These are phyloP conservation scores for Caretta caretta DNA, from an alignment of 2,113 vertebrate species.

Conservation along the genomic window DNA sequence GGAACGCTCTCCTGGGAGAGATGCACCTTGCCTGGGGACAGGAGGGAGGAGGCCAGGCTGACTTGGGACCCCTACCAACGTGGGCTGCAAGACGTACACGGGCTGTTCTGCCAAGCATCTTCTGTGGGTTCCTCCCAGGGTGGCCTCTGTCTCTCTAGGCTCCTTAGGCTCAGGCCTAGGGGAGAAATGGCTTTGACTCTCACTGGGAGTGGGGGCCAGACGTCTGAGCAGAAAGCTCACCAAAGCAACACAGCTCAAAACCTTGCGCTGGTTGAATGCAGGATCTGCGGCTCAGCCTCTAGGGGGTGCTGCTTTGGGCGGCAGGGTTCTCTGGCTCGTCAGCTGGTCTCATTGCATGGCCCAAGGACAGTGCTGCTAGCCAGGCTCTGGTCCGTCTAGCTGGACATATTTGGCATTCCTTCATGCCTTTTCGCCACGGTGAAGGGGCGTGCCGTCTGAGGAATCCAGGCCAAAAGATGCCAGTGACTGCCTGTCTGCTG, in stretches of 20 bases:
- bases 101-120: not conserved
- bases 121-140: not conserved
- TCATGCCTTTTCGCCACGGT: not conserved
- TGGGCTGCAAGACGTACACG: not conserved
- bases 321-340: not conserved
- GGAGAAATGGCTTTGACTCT: not conserved
- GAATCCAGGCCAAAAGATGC: not conserved
- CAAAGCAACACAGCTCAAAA: not conserved
- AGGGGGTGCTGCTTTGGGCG: not conserved
- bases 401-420: not conserved
- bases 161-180: not conserved
- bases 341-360: too few relatives aligned
- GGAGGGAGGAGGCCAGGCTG: not conserved
- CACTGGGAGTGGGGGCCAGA: not conserved
- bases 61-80: not conserved
- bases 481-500: not conserved
- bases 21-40: not conserved
- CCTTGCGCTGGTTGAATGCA: too few relatives aligned
- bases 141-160: not conserved
- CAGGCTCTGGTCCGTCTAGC: too few relatives aligned
- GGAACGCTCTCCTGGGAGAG: not conserved
- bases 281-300: not conserved
- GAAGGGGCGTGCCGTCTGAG: not conserved
- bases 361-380: too few relatives aligned
- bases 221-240: too few relatives aligned